Conservation (phyloP, 2,797 vertebrate genomes). For the Myotis pilosus region DNA sequence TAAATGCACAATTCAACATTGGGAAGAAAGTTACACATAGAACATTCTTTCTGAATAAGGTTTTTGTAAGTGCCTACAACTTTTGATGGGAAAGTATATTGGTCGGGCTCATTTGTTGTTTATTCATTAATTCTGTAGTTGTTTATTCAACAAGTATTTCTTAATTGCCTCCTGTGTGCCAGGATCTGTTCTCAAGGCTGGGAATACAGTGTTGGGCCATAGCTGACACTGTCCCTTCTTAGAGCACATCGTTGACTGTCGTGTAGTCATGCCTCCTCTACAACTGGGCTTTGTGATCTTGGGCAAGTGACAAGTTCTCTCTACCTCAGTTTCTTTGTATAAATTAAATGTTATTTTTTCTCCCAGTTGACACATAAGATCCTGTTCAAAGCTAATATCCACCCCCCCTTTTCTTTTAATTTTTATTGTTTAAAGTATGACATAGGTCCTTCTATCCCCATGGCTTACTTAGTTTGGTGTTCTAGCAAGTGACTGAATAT, state of each 20-base stretch:
- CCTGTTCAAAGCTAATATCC: not conserved
- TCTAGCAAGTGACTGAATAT: not conserved
- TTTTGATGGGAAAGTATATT: not conserved
- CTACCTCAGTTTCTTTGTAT: not conserved
- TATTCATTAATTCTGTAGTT: not conserved
- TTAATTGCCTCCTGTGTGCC: not conserved
- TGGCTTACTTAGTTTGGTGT: not conserved
- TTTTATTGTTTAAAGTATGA: no score
- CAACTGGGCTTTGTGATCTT: not conserved
- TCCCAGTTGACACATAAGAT: not conserved
- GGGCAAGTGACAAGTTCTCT: not conserved
- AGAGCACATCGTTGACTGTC: not conserved
- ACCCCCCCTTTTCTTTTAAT: no score
- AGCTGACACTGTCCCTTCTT: not conserved
- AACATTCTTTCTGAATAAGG: not conserved
- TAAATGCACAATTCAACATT: not conserved
- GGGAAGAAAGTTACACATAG: not conserved
- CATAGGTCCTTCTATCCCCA: not conserved
- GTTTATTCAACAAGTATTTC: not conserved
- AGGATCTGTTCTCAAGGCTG: not conserved
- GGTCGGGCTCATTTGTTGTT: not conserved
- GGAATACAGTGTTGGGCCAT: not conserved
- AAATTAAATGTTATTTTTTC: not conserved
- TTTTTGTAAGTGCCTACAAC: not conserved
- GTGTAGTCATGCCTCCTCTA: not conserved